Conservation (phyloP, 53 echinoderm and acorn worm genomes). For the Holothuria scabra region DNA sequence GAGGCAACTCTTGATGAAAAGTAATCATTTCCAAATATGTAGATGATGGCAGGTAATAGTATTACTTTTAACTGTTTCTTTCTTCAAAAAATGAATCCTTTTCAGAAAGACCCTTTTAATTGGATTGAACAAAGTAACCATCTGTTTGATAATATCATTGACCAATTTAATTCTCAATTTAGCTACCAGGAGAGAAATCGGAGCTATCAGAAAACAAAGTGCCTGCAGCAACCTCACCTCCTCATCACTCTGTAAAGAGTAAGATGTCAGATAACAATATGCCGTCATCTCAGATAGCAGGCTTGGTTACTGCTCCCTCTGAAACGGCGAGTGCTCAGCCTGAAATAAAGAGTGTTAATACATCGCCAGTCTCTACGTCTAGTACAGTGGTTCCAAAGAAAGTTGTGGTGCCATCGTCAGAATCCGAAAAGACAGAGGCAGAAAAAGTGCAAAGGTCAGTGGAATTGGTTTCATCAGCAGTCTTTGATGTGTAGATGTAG, state of each 20-base stretch:
- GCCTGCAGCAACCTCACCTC: slow-evolving; percentile 14
- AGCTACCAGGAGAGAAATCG: slow-evolving; percentile 1
- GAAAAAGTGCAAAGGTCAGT: slow-evolving; percentile 20
- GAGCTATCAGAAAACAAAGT: slow-evolving; percentile 37
- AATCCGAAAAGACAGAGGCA: slow-evolving; percentile 3
- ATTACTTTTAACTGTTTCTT: no score
- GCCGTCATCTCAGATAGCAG: neutral
- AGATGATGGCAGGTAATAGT: no score
- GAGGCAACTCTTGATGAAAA: no score
- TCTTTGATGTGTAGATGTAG: no score
- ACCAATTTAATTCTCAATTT: no score
- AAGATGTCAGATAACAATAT: slow-evolving; percentile 1
- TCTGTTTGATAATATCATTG: no score
- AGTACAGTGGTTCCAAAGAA: slow-evolving; percentile 21
- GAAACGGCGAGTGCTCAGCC: neutral
- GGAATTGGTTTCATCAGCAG: no score
- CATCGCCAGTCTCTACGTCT: neutral
- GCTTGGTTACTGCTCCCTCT: neutral
- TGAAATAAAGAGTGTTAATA: slow-evolving; percentile 7
- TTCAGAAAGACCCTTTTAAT: no score
- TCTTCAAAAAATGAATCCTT: no score
- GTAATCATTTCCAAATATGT: no score
- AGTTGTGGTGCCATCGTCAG: neutral
- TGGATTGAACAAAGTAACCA: no score
- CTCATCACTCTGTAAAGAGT: neutral